phyloP scores from a whole-genome alignment of 1,140 invertebrate genomes.

The Orius insidiosus region DNA sequence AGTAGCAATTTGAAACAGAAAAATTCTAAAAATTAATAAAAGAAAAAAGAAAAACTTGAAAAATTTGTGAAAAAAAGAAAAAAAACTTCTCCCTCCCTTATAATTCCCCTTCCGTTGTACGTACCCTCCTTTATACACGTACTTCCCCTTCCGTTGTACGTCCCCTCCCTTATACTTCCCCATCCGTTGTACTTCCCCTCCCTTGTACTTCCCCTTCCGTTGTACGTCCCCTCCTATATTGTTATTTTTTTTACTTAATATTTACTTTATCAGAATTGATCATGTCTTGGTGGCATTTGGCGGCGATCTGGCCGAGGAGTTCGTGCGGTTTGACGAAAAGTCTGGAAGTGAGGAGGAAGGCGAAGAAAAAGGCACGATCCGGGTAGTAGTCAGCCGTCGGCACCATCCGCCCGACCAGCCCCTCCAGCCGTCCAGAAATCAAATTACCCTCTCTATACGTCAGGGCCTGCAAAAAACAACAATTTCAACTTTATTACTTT shows the following conservation, averaged over 20 bases:
- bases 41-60: too few species aligned
- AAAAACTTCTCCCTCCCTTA: not conserved
- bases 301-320: slow-evolving; percentile 57
- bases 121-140: too few species aligned
- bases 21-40: too few species aligned
- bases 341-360: slow-evolving; percentile 80
- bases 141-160: too few species aligned
- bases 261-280: not conserved
- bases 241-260: not conserved
- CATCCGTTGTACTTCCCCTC: too few species aligned
- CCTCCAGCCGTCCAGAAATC: slow-evolving; percentile 67
- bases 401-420: slow-evolving; percentile 74
- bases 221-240: too few species aligned
- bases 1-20: too few species aligned
- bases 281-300: slow-evolving; percentile 20
- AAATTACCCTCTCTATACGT: slow-evolving; percentile 78
- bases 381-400: slow-evolving; percentile 79
- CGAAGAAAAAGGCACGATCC: slow-evolving; percentile 77
- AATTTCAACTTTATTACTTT: too few species aligned
- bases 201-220: too few species aligned
- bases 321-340: slow-evolving; percentile 87
- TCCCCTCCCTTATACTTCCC: too few species aligned
- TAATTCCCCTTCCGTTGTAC: too few species aligned
- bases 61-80: too few species aligned
- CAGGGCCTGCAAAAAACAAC: slow-evolving; percentile 36